Base-by-base conservation (phyloP, 2,113 vertebrate species). In the Reinhardtius hippoglossoides region DNA sequence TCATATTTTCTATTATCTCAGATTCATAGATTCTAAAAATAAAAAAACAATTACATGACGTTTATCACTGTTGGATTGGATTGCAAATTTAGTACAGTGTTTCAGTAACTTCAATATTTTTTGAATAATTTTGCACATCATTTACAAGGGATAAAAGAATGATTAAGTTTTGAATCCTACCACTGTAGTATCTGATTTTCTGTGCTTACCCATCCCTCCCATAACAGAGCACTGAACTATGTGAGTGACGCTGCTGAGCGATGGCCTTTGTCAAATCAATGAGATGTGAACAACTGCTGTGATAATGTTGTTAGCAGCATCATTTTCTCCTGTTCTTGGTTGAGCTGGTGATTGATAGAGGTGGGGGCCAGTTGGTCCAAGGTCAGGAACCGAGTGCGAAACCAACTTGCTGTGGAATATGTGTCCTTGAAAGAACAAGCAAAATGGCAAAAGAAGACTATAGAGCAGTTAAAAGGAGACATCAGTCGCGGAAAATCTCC, bases 231-330 rank as follows among this genome's bases (percentile, higher is more conserved):
- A 66, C 44, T 57, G 72, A 61, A 71, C 67, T 61, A 56, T 81
- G 58, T 78, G 81, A 78, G 78, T 80, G 75, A 83, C 67, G 78
- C 5, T 4, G 55, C 71, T 88, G 85, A 91, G 40, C 77, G 88
- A 90, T 93, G 81, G 74, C 80, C 78, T 89, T 87, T 90, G 87
- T 87, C 84, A 89, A 86, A 92, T 87, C 88, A 90, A 91, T 90
- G 88, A 87, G 85, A 91, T 89, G 89, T 90, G 90, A 92, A 91
- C 85, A 91, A 92, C 71, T 78, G 87, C 74, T 88, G 82, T 87
- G 88, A 93, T 90, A 88, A 92, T 90, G 89, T 87, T 87, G 89
- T 92, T 89, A 85, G 85, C 69, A 3, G 75, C 82, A 85, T 90
- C 81, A 78, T 88, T 90, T 87, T 90, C 87, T 84, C 77, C 61